Evolutionary conservation across 1,140 invertebrate species (phyloP).

Genomic region (Trichonephila clavipes): DNA sequence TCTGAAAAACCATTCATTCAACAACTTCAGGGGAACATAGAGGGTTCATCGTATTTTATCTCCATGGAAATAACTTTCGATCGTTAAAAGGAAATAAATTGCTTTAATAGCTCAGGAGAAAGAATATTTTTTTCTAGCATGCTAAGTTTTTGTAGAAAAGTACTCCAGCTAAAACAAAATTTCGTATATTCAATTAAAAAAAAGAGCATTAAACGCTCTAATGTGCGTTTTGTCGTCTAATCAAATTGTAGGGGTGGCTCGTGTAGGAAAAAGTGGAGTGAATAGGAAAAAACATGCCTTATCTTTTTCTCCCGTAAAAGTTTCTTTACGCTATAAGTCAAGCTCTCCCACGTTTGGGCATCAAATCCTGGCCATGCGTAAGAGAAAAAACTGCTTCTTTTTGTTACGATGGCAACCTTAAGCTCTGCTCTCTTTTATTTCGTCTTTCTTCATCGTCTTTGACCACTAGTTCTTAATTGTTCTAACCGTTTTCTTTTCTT

Average conservation of each 20-base stretch:
- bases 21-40: no score
- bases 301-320: constrained; percentile 55
- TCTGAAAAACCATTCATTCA: no score
- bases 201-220: constrained; percentile 40
- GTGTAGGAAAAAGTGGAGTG: constrained; percentile 19
- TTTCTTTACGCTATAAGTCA: constrained; percentile 76
- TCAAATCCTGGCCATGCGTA: constrained; percentile 74
- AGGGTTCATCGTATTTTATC: no score
- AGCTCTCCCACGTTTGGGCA: constrained; percentile 51
- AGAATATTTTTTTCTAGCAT: neutral
- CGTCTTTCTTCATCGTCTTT: constrained; percentile 75
- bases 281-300: constrained; percentile 34
- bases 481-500: constrained; percentile 74
- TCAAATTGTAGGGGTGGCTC: constrained; percentile 42
- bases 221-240: constrained; percentile 59
- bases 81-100: no score
- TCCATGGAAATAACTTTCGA: no score
- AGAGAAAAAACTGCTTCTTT: constrained; percentile 68
- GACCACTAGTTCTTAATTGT: constrained; percentile 77
- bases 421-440: constrained; percentile 75
- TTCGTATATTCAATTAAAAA: constrained; percentile 34
- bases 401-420: constrained; percentile 74
- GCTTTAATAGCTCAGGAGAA: no score
- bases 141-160: neutral
- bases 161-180: neutral